Conservation (phyloP, 2,113 vertebrate genomes). For the Lophotis ruficrista region DNA sequence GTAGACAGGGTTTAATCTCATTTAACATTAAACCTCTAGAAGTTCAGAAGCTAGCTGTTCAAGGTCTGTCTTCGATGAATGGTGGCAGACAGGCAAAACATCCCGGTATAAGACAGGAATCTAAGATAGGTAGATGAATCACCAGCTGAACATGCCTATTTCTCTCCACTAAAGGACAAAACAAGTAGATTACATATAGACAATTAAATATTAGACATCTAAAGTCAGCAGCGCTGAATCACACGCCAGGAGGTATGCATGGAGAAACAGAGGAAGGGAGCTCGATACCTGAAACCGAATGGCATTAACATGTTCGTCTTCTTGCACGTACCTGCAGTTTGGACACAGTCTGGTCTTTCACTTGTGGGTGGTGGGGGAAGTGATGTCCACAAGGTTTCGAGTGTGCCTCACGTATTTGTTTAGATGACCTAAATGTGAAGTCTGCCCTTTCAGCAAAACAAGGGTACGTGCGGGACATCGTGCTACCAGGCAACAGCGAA, state of each 20-base stretch:
- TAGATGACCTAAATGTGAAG: neutral
- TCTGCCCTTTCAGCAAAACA: neutral
- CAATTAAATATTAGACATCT: neutral
- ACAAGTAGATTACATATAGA: neutral
- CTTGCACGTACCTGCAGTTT: neutral
- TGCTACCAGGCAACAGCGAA: neutral
- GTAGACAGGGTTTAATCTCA: neutral
- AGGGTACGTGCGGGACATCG: neutral
- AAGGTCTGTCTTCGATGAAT: neutral
- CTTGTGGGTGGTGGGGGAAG: fast-evolving
- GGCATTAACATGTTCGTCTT: neutral
- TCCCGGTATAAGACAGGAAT: neutral
- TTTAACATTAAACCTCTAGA: neutral
- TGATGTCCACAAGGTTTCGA: neutral
- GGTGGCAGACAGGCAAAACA: neutral
- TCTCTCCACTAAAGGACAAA: neutral
- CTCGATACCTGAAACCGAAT: neutral
- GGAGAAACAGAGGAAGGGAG: neutral
- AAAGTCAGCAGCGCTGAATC: neutral
- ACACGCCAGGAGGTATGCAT: neutral
- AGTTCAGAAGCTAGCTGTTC: neutral
- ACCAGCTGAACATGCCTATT: neutral
- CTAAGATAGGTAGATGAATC: neutral
- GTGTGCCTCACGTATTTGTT: neutral
- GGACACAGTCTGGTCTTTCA: neutral